Base-by-base conservation (phyloP, 2,113 vertebrate species). In the Felis catus region DNA sequence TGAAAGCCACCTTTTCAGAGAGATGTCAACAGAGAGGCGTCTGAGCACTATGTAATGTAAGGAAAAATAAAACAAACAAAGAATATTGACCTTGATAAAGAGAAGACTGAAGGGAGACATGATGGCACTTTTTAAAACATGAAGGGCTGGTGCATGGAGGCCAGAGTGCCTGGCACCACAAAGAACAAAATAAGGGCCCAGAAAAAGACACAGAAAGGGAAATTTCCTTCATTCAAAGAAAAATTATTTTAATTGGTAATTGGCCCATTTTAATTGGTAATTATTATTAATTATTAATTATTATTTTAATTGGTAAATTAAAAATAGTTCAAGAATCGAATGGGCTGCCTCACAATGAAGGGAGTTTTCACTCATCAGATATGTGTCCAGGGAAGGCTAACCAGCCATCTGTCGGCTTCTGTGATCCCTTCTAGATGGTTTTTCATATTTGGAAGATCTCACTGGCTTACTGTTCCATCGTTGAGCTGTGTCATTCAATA, bases 361-460 rank as follows among this genome's bases (percentile, higher is more conserved):
- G 33, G 80, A 14, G 18, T 13, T 14, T 1, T 94, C 51, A 1
- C 29, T 73, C 82, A 3, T 66, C 13, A n/a, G 58, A 23, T 25
- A 10, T 0, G 5, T 45, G 78, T 95, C 88, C 63, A 25, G 9
- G 15, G 23, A 25, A 66, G 3, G 29, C 74, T 70, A 33, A 68
- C 15, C 0, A 91, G 63, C 27, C 51, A 39, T 71, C 80, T 51
- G 23, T 14, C 29, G 4, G 76, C 58, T 41, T 84, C 89, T n/a
- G 27, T 76, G 65, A 87, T 78, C 51, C n/a, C 88, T 81, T 76
- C 55, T 25, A 87, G 61, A 70, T 11, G 18, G 70, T 29, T 65
- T 89, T 89, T 96, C 79, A n/a, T 41, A 70, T 80, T 61, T 55
- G 78, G 71, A 96, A 91, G 83, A 84, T 80, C 93, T 71, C 25